phyloP scores from a whole-genome alignment of 35 echinoderm and acorn worm genomes.

The Heliocidaris erythrogramma region DNA sequence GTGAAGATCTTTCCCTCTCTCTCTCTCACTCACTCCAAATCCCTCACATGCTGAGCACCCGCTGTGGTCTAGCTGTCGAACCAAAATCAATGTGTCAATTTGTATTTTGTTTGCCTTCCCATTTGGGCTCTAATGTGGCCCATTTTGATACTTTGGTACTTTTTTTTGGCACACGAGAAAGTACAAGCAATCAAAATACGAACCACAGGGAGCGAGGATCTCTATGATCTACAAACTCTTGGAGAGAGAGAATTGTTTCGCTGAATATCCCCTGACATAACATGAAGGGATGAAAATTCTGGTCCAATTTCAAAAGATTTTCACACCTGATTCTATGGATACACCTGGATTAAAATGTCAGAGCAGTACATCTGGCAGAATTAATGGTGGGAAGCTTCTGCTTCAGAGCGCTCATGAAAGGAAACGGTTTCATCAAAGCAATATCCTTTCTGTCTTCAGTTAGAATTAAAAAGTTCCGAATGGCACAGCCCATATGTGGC shows the following conservation, averaged over 20 bases:
- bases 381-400: not conserved
- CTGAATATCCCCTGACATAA: not conserved
- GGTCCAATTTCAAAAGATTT: not conserved
- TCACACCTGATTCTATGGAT: not conserved
- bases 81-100: conserved; percentile 41
- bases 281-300: not conserved
- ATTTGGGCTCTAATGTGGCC: conserved; percentile 42
- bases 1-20: not conserved
- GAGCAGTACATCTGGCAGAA: not conserved
- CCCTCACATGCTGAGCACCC: conserved; percentile 9
- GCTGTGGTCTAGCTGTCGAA: not conserved
- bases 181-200: conserved; percentile 6
- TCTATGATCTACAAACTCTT: not conserved
- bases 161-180: not conserved
- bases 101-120: conserved; percentile 16
- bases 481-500: too few relatives aligned
- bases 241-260: not conserved
- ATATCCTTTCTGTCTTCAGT: not conserved
- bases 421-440: not conserved
- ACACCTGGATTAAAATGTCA: not conserved
- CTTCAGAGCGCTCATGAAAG: not conserved
- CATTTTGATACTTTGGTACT: conserved; percentile 23
- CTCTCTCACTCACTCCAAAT: not conserved
- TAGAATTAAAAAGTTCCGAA: too few relatives aligned
- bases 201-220: conserved; percentile 18